Evolutionary conservation across 2,113 vertebrate species (phyloP), one percentile per base, ranked within the genome.

Genomic region (Brevimyrus niger): DNA sequence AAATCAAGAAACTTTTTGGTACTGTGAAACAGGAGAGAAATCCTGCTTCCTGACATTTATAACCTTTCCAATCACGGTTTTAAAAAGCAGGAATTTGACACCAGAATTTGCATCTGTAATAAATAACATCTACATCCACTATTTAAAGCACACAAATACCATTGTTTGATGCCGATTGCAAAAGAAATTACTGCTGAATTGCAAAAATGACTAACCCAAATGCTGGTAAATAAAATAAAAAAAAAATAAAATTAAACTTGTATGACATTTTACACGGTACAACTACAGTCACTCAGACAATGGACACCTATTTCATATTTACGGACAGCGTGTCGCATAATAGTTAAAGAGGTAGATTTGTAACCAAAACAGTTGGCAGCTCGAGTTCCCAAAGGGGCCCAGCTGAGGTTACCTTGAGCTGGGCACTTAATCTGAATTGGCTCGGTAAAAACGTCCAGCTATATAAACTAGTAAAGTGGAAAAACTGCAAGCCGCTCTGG

Each of bases 371-470:
- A 84, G 82, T 46, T 84, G 82, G 82, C 44, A 23, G 44, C 82
- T 84, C 38, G 13, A 23, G 82, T 84, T 47, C 82, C 82, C 61
- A 82, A 21, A 42, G 23, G 82, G 82, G 44, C 35, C 38, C 82
- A 9, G 82, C 82, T 84, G 82, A 84, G 38, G 82, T 84, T 47
- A 84, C 82, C 82, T 47, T 47, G 44, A 47, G 44, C 82, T 46
- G 82, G 82, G 82, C 42, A 46, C 82, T 46, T 84, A 84, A 84
- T 84, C 82, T 23, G 82, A 44, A 47, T 84, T 84, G 38, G 17
- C 82, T 84, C 82, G 38, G 82, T 84, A 84, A 84, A 84, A 84
- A 84, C 38, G 82, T 84, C 82, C 82, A 84, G 82, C 82, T 84
- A 80, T 80, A 80, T 80, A 80, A 80, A 80, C 73, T 35, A 47